Conservation (phyloP, 1,140 invertebrate species). For the Eufriesea mexicana region DNA sequence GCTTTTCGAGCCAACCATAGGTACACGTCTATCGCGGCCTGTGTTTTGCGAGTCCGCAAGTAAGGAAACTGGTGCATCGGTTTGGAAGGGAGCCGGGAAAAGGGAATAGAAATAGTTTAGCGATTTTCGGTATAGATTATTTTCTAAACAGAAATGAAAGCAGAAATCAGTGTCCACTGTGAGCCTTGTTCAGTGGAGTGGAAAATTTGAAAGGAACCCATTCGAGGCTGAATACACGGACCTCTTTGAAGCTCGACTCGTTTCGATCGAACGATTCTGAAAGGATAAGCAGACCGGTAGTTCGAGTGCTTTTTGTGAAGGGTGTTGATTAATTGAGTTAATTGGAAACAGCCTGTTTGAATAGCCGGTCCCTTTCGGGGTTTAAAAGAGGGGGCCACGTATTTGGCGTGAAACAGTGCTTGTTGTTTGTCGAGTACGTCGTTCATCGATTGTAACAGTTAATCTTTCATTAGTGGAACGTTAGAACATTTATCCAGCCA, state of each 20-base stretch:
- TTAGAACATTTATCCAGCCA: background rate
- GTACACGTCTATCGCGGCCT: too few relatives aligned
- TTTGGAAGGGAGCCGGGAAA: too few relatives aligned
- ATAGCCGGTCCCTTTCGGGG: conserved; percentile 17
- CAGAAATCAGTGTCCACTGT: background rate
- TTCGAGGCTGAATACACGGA: background rate
- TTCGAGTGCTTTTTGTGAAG: conserved; percentile 29
- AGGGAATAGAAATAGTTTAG: background rate
- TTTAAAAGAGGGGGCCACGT: background rate
- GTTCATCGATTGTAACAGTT: conserved; percentile 13
- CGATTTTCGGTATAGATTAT: background rate
- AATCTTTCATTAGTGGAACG: background rate
- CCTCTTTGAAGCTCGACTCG: conserved; percentile 1
- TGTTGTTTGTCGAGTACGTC: background rate
- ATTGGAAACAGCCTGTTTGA: conserved; percentile 40
- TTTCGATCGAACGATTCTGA: conserved; percentile 16
- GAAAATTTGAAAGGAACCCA: background rate
- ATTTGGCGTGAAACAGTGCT: conserved; percentile 26
- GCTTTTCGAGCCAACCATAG: too few relatives aligned
- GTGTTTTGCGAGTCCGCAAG: too few relatives aligned
- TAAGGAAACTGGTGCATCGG: too few relatives aligned
- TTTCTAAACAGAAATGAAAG: background rate
- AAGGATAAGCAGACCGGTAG: conserved; percentile 22
- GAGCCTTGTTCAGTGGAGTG: background rate
- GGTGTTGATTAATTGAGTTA: conserved; percentile 52